Conservation (phyloP, 1,140 invertebrate genomes). For the Coptotermes formosanus region DNA sequence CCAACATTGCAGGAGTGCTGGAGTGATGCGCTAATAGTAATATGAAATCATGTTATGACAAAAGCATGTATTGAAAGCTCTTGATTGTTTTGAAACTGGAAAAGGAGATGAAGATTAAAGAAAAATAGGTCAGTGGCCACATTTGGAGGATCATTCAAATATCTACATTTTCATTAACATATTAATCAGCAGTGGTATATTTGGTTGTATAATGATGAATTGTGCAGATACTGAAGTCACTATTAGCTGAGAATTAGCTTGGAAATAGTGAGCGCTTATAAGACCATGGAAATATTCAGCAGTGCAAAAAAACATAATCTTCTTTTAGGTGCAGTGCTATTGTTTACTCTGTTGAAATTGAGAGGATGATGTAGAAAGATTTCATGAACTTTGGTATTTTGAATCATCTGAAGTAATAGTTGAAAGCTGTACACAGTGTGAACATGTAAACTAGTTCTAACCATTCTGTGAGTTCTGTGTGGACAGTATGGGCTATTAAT, state of each 20-base stretch:
- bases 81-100: too few relatives aligned
- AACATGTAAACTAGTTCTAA: slow-evolving; percentile 1
- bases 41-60: not conserved
- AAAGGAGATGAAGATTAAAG: too few relatives aligned
- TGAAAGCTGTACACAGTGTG: not conserved
- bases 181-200: not conserved
- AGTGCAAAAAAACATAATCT: not conserved
- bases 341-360: not conserved
- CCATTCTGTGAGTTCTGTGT: not conserved
- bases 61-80: too few relatives aligned
- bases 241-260: not conserved
- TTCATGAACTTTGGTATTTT: not conserved
- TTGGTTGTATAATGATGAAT: not conserved
- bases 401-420: not conserved
- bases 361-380: not conserved
- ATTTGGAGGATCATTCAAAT: not conserved
- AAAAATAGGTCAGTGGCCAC: not conserved
- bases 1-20: not conserved
- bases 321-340: not conserved
- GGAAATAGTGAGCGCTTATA: not conserved
- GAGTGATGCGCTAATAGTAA: not conserved
- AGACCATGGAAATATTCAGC: not conserved
- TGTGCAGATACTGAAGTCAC: not conserved
- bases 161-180: not conserved
- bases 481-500: not conserved